A percentile compares a stretch with the other conserved stretches of the same genome.
Evolutionary conservation across 2,113 vertebrate species (phyloP).

Genomic region (Eurypyga helias): DNA sequence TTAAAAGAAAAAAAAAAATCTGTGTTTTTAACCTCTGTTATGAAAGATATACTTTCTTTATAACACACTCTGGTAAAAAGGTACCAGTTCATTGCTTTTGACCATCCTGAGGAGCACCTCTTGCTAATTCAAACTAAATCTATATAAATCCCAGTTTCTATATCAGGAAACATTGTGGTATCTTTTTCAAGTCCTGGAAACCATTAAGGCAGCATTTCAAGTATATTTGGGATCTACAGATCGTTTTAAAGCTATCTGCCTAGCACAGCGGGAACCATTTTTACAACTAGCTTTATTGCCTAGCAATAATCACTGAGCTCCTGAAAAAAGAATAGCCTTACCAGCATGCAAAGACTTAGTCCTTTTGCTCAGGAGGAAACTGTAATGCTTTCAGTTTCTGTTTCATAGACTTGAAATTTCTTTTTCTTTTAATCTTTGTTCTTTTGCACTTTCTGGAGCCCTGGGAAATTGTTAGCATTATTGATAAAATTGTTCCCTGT

Average conservation of each 20-base stretch:
- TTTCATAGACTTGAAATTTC: neutral
- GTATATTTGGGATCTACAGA: neutral
- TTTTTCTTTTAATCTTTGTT: neutral
- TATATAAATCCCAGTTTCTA: neutral
- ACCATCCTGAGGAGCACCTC: neutral
- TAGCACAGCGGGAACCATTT: neutral
- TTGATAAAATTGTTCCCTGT: neutral
- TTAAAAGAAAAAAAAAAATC: neutral
- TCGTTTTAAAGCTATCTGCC: slow-evolving; percentile 4
- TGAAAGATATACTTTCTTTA: neutral
- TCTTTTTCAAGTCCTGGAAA: neutral
- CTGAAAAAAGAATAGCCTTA: neutral
- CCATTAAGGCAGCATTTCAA: neutral
- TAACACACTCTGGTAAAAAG: neutral
- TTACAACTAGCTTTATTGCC: neutral
- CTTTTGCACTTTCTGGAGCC: neutral
- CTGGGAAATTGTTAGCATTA: neutral
- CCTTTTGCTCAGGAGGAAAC: neutral
- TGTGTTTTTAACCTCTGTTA: neutral
- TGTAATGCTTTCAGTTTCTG: neutral
- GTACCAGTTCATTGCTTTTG: neutral
- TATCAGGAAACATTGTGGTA: neutral
- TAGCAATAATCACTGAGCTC: neutral
- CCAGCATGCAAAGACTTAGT: neutral
- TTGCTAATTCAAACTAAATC: neutral